Evolutionary conservation across 2,113 vertebrate species (phyloP).

Genomic region (Aphelocoma coerulescens): DNA sequence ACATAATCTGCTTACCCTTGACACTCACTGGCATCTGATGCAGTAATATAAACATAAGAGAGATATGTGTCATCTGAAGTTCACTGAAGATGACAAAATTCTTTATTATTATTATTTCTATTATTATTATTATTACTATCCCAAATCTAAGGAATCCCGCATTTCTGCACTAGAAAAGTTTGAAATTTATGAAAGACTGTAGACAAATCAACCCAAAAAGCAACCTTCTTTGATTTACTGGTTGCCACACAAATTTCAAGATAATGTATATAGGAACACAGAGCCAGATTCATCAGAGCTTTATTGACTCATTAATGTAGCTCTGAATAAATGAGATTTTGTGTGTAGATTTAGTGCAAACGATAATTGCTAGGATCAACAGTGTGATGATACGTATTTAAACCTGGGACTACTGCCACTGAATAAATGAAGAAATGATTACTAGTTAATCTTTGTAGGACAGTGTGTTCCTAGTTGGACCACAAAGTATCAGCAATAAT

Average conservation of each 20-base stretch:
- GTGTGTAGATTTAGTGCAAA: constrained; percentile 24
- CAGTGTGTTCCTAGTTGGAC: constrained; percentile 1
- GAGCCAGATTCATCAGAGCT: constrained; percentile 55
- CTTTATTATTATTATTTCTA: not conserved
- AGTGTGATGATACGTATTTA: constrained; percentile 41
- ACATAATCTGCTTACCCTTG: not conserved
- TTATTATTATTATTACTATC: not conserved
- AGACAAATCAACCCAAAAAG: not conserved
- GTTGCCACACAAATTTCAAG: not conserved
- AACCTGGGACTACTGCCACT: constrained; percentile 54
- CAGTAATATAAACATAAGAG: not conserved
- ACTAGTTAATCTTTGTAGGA: constrained; percentile 43
- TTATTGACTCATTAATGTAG: constrained; percentile 67
- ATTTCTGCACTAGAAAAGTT: not conserved
- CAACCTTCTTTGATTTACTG: not conserved
- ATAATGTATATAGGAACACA: not conserved
- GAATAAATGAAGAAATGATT: constrained; percentile 52
- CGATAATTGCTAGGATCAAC: constrained; percentile 53
- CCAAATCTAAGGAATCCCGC: not conserved
- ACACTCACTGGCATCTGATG: rapidly evolving
- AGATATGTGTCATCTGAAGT: not conserved
- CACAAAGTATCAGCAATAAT: constrained; percentile 6
- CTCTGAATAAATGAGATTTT: constrained; percentile 44
- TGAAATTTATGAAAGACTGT: not conserved
- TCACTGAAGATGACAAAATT: not conserved